Evolutionary conservation across 2,113 vertebrate genomes (phyloP).

Genomic region (Dipodomys merriami): DNA sequence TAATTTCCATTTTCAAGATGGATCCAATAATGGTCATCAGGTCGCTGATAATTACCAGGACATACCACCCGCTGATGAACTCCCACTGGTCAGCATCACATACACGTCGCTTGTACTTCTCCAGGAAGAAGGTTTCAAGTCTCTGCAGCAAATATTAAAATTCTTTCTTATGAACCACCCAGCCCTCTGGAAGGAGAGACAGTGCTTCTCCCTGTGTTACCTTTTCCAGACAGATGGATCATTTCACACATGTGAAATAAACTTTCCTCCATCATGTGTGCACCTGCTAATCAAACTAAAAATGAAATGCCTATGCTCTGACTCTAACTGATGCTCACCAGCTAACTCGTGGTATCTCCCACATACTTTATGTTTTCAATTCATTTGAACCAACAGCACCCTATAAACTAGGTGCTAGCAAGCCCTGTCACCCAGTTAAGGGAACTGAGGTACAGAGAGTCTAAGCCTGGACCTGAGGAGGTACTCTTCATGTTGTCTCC

Average conservation of each 20-base stretch:
- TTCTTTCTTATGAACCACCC: constrained; percentile 54
- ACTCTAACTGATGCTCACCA: neutral
- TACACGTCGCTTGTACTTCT: constrained; percentile 89
- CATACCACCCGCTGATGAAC: constrained; percentile 97
- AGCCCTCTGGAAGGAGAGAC: constrained; percentile 50
- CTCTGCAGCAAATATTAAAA: constrained; percentile 87
- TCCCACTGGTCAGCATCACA: constrained; percentile 90
- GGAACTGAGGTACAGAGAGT: neutral
- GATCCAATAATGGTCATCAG: constrained; percentile 94
- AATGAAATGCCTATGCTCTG: neutral
- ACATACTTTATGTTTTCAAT: neutral
- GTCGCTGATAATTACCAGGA: constrained; percentile 95
- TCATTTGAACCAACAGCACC: neutral
- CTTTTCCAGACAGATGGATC: neutral
- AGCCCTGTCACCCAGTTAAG: too few relatives aligned
- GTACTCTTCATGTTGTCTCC: fast-evolving
- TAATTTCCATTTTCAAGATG: constrained; percentile 98
- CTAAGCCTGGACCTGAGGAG: neutral
- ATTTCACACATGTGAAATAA: neutral
- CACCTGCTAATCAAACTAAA: neutral
- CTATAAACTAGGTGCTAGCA: neutral
- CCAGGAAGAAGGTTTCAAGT: constrained; percentile 91
- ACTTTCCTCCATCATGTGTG: neutral
- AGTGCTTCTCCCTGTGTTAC: fast-evolving
- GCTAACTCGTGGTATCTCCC: neutral